Percentiles rank a stretch among this genome's conserved stretches.
Conservation (phyloP, 2,113 vertebrate genomes). For the Apaloderma vittatum region DNA sequence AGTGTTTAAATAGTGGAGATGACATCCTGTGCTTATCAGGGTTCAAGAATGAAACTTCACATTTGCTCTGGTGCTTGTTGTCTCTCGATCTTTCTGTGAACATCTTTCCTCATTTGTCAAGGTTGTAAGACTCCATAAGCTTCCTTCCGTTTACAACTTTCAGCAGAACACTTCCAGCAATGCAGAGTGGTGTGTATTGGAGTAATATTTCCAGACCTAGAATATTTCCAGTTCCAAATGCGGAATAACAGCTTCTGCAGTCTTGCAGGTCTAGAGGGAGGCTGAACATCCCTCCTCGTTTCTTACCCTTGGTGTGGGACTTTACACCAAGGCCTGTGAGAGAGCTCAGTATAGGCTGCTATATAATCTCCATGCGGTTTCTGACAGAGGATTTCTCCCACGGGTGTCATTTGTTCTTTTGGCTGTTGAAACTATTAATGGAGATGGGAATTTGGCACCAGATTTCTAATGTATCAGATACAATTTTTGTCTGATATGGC, state of each 20-base stretch:
- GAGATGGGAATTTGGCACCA: constrained; percentile 16
- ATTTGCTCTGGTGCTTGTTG: neutral
- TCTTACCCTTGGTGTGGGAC: neutral
- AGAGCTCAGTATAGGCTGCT: neutral
- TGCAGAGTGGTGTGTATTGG: neutral
- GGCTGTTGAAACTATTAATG: constrained; percentile 23
- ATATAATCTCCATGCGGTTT: neutral
- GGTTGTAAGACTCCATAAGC: neutral
- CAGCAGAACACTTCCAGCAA: neutral
- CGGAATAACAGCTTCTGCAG: neutral
- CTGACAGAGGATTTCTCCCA: constrained; percentile 17
- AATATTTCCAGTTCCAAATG: neutral
- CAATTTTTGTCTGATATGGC: neutral
- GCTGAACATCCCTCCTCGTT: neutral
- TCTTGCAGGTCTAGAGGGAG: neutral
- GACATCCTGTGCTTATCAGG: neutral
- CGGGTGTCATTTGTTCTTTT: neutral
- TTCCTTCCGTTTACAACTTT: neutral
- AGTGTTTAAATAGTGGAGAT: neutral
- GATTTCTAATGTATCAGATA: constrained; percentile 3
- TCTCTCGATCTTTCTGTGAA: neutral
- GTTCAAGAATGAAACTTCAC: neutral
- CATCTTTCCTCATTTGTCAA: neutral
- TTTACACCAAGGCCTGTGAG: neutral
- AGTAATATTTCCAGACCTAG: neutral